A percentile compares a stretch with the other conserved stretches of the same genome.
Evolutionary conservation across 92 coral and sea anemone species (phyloP).

Genomic region (Ricordea florida): DNA sequence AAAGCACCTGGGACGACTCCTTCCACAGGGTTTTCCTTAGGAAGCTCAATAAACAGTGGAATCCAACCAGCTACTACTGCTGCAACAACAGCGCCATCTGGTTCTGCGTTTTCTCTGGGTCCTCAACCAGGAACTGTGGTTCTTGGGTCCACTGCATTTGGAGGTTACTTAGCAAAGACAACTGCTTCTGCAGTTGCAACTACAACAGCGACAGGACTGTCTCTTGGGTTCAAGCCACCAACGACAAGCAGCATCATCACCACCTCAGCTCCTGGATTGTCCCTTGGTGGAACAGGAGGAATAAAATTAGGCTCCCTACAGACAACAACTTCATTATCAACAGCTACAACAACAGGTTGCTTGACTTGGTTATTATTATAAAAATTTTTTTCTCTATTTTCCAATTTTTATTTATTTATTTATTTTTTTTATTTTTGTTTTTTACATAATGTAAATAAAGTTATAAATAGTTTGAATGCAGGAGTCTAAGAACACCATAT

Average conservation of each 20-base stretch:
- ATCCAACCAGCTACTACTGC: constrained; percentile 4
- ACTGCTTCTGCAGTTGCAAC: constrained; percentile 7
- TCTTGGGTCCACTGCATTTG: neutral
- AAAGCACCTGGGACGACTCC: constrained; percentile 24
- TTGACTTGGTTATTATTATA: too few relatives aligned
- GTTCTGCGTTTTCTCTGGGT: constrained; percentile 16
- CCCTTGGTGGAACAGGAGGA: constrained; percentile 22
- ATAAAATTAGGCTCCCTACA: constrained; percentile 35
- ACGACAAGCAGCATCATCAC: constrained; percentile 9
- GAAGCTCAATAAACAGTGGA: neutral
- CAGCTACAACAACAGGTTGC: constrained; percentile 46
- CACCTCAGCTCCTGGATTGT: constrained; percentile 25
- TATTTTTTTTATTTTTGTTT: too few relatives aligned
- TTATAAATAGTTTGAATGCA: too few relatives aligned
- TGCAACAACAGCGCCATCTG: constrained; percentile 11
- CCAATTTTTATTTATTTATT: too few relatives aligned
- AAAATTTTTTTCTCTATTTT: too few relatives aligned
- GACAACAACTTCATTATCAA: constrained; percentile 25
- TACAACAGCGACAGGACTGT: constrained; percentile 32
- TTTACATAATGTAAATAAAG: too few relatives aligned
- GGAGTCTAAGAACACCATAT: too few relatives aligned
- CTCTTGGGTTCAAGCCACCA: constrained; percentile 26
- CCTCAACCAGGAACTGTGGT: neutral
- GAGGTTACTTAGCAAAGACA: neutral
- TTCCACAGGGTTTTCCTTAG: constrained; percentile 40